Base-by-base conservation (phyloP, 2,797 vertebrate species). In the Fistularia commersonii region DNA sequence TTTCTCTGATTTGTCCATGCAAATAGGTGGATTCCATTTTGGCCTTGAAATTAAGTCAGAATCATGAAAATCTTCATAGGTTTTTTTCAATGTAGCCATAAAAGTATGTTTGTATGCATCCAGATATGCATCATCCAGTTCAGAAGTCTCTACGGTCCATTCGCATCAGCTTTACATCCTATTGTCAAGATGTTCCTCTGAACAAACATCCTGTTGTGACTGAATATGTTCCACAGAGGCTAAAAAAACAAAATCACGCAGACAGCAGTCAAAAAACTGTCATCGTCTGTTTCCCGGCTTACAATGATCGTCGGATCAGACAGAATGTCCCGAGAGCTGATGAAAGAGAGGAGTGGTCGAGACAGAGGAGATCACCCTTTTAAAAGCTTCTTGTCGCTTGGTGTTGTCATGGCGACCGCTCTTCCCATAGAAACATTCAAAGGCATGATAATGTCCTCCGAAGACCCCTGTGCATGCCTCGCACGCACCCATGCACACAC, bases 361-460 rank as follows among this genome's bases (percentile, higher is more conserved):
- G 64, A 59, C 51, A 57, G 52, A 44, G 44, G 32, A 52, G 54
- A 34, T 42, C 34, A 33, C 57, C 60, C 46, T 68, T 79, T 67
- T 48, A 59, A 61, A 50, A 54, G 62, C 54, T 55, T 48, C 64
- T 80, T 61, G 66, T 34, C 37, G 78, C 77, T 69, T 79, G 69
- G 70, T 32, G 81, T 87, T 80, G 50, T 75, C 74, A 80, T 75
- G 75, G 84, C 23, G 38, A 74, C 8, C 31, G 61, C 55, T 61
- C 45, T 54, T 64, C 37, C 41, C 14, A 0, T 47, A 45, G 47
- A 59, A 51, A 74, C 8, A 10, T 61, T 48, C 49, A 57, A 52
- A 31, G 31, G 51, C 49, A 39, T 39, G 55, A 59, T 50, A 72
- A 68, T 66, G 47, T 11, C 38, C 10, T 43, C 37, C 34, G 39